Evolutionary conservation across 2,113 vertebrate species (phyloP), one percentile per base, ranked within the genome.

Genomic region (Microcebus jonahi): DNA sequence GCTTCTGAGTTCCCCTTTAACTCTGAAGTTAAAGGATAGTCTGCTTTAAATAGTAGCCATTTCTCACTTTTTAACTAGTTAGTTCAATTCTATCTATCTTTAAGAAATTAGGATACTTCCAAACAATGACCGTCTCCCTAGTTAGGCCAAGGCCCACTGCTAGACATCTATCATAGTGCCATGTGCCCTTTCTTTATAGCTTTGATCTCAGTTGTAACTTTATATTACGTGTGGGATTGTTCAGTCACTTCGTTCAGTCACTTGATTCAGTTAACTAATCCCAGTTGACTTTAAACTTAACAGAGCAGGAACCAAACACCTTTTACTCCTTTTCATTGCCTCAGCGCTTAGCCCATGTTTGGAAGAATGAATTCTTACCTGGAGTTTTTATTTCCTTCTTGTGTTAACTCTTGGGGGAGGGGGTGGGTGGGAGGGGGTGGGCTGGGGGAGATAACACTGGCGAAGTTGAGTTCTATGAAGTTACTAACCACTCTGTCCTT

Each of bases 241-340:
- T 71, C 3, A 61, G 8, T 39, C 61, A 27, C 48, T 86, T 83
- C 17, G 15, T 75, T 71, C 21, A 36, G 53, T 85, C 63, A 31
- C 48, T 86, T 83, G 29, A 25, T 84, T 71, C 13, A 34, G 53
- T 81, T 59, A 73, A 36, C 84, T 85, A 88, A 91, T 39, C 55
- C 18, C 79, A 92, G 31, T 25, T 91, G 76, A 92, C 67, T 85
- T 93, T 76, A 89, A 91, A 68, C 29, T 84, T 94, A 70, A 71
- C 3, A 34, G 79, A 90, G 21, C 31, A 77, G 57, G 23, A 96
- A 65, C 20, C 71, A 79, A 13, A 14, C 34, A 25, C 61, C 39
- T 81, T 87, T 87, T 93, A 9, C 18, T 90, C 7, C 36, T 8
- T 39, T 86, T 59, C 55, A 55, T 77, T 92, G 68, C 61, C 39